Percentiles rank a stretch among this genome's conserved stretches.
phyloP scores from a whole-genome alignment of 2,888 invertebrate species.

The Timema podura region DNA sequence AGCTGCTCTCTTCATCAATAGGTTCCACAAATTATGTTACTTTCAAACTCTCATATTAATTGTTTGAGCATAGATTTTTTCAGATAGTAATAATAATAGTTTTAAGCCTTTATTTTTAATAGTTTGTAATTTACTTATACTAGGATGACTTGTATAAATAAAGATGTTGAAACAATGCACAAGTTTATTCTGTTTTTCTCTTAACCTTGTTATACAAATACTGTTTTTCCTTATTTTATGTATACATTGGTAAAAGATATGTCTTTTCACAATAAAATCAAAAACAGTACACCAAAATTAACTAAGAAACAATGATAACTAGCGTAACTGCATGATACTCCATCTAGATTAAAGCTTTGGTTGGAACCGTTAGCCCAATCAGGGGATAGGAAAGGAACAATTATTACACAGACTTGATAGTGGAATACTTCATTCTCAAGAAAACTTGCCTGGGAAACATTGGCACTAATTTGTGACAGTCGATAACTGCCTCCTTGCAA shows the following conservation, averaged over 20 bases:
- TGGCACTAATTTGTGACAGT: too few species aligned
- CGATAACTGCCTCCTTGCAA: too few species aligned
- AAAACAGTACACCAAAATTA: conserved; percentile 18
- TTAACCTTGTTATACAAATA: conserved; percentile 27
- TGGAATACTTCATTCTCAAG: too few species aligned
- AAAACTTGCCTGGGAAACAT: too few species aligned
- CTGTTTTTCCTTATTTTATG: conserved; percentile 19
- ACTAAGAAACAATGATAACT: conserved; percentile 6
- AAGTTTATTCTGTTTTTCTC: conserved; percentile 35
- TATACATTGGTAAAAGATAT: conserved; percentile 27
- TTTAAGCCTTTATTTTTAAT: too few species aligned
- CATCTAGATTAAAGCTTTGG: conserved; percentile 1
- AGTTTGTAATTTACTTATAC: neutral
- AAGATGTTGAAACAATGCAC: conserved; percentile 36
- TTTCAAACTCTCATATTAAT: too few species aligned
- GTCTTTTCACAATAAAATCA: conserved; percentile 20
- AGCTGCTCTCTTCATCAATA: too few species aligned
- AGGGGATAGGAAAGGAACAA: too few species aligned
- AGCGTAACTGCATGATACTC: neutral
- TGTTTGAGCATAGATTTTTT: too few species aligned
- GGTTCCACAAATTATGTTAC: too few species aligned
- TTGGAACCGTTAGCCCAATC: neutral
- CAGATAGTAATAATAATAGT: too few species aligned
- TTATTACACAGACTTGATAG: too few species aligned
- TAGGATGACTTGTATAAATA: conserved; percentile 11